Conservation (phyloP, 2,797 vertebrate species). For the Remorina albescens region DNA sequence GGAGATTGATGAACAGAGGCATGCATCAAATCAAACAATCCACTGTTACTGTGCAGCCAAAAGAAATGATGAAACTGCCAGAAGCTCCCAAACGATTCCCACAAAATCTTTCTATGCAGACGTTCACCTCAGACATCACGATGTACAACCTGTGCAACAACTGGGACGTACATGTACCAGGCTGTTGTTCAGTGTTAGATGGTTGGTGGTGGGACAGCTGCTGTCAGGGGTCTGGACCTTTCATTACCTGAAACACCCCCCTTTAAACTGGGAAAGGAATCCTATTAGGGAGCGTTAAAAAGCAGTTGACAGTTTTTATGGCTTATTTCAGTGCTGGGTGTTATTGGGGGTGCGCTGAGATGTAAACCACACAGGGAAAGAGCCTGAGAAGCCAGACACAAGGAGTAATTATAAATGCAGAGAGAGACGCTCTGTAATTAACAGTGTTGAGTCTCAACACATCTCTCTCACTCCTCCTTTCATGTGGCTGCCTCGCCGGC, state of each 20-base stretch:
- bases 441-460: constrained; percentile 52
- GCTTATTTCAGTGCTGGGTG: constrained; percentile 53
- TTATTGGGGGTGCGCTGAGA: constrained; percentile 58
- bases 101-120: constrained; percentile 4
- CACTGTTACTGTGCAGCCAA: background rate
- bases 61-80: constrained; percentile 29
- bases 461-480: constrained; percentile 40
- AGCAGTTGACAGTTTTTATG: constrained; percentile 58
- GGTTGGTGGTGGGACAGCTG: constrained; percentile 47
- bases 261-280: constrained; percentile 49
- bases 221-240: constrained; percentile 48
- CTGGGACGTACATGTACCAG: background rate
- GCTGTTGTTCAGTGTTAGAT: background rate
- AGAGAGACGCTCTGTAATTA: constrained; percentile 70
- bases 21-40: constrained; percentile 1
- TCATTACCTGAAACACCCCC: constrained; percentile 53
- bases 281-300: constrained; percentile 48
- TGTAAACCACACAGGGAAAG: constrained; percentile 53
- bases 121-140: background rate
- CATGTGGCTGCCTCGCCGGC: constrained; percentile 26
- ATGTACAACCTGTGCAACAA: background rate
- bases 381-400: constrained; percentile 47
- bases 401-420: constrained; percentile 69
- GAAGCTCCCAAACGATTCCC: constrained; percentile 21
- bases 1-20: background rate